Conservation (phyloP, 2,797 vertebrate species). For the Novumbra hubbsi region DNA sequence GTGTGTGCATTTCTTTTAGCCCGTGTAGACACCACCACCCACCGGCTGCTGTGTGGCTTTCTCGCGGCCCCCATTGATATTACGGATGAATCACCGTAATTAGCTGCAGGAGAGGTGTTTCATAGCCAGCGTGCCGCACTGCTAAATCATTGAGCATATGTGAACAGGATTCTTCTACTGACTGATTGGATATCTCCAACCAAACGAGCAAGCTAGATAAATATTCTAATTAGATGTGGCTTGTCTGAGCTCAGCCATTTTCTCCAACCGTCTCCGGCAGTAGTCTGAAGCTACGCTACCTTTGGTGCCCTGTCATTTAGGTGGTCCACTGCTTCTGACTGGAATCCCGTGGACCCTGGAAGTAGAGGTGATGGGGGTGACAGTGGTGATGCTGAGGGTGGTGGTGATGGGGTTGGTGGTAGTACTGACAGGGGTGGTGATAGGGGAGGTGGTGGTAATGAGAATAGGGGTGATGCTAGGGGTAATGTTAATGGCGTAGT, state of each 20-base stretch:
- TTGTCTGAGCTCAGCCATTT: constrained; percentile 46
- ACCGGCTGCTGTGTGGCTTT: constrained; percentile 41
- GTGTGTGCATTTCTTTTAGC: constrained; percentile 44
- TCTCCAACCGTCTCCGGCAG: neutral
- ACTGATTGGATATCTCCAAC: constrained; percentile 63
- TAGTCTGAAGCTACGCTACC: neutral
- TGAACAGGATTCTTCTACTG: constrained; percentile 58
- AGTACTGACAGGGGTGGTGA: too few relatives aligned
- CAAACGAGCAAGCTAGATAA: constrained; percentile 64
- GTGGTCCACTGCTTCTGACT: too few relatives aligned
- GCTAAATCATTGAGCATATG: constrained; percentile 45
- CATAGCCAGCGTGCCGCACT: constrained; percentile 63
- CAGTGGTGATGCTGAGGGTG: too few relatives aligned
- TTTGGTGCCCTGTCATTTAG: neutral
- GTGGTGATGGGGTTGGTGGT: too few relatives aligned
- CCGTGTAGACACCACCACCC: constrained; percentile 33
- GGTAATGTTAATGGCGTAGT: too few relatives aligned
- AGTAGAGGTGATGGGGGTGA: too few relatives aligned
- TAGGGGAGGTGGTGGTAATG: too few relatives aligned
- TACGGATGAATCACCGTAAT: constrained; percentile 76
- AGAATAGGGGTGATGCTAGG: too few relatives aligned
- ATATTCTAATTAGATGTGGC: constrained; percentile 63
- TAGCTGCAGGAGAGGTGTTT: constrained; percentile 64
- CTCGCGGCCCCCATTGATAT: constrained; percentile 62
- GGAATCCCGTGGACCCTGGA: too few relatives aligned